A percentile compares a stretch with the other conserved stretches of the same genome.
phyloP scores from a whole-genome alignment of 2,888 invertebrate genomes.

The Nemapogon koenigi region DNA sequence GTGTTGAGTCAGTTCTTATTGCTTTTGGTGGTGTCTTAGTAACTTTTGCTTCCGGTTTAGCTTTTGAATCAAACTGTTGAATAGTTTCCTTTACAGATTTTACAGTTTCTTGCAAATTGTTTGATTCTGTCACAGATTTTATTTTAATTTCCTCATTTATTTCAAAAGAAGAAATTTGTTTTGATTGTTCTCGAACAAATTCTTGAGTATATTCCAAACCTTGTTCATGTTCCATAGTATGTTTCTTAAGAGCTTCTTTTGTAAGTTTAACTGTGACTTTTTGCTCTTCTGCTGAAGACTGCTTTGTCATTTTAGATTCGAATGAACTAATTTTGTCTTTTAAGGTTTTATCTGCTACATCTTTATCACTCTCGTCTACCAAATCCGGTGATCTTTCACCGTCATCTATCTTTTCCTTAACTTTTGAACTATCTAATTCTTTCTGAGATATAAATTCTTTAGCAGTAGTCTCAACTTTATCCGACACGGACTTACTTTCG shows the following conservation, averaged over 20 bases:
- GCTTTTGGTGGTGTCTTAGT: slow-evolving; percentile 41
- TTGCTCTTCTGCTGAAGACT: slow-evolving; percentile 42
- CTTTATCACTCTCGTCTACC: slow-evolving; percentile 44
- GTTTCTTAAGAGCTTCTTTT: slow-evolving; percentile 58
- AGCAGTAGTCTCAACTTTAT: slow-evolving; percentile 29
- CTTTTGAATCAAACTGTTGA: slow-evolving; percentile 49
- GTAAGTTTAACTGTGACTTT: slow-evolving; percentile 52
- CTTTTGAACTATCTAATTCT: slow-evolving; percentile 53
- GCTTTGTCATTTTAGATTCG: slow-evolving; percentile 52
- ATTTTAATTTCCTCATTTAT: slow-evolving; percentile 28
- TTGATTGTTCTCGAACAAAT: slow-evolving; percentile 56
- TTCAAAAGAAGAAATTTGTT: slow-evolving; percentile 41
- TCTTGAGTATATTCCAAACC: slow-evolving; percentile 58
- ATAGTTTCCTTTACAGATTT: slow-evolving; percentile 57
- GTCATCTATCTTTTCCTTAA: slow-evolving; percentile 61
- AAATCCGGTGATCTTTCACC: slow-evolving; percentile 52
- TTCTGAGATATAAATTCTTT: slow-evolving; percentile 47
- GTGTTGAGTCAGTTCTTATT: slow-evolving; percentile 55
- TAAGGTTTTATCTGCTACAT: slow-evolving; percentile 54
- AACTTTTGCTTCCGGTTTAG: slow-evolving; percentile 39
- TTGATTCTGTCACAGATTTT: slow-evolving; percentile 32
- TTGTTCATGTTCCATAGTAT: slow-evolving; percentile 54
- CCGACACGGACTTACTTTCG: slow-evolving; percentile 36
- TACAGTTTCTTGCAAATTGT: slow-evolving; percentile 34
- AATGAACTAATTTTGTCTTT: slow-evolving; percentile 53